phyloP scores from a whole-genome alignment of 2,797 vertebrate genomes.

The Monodelphis domestica region DNA sequence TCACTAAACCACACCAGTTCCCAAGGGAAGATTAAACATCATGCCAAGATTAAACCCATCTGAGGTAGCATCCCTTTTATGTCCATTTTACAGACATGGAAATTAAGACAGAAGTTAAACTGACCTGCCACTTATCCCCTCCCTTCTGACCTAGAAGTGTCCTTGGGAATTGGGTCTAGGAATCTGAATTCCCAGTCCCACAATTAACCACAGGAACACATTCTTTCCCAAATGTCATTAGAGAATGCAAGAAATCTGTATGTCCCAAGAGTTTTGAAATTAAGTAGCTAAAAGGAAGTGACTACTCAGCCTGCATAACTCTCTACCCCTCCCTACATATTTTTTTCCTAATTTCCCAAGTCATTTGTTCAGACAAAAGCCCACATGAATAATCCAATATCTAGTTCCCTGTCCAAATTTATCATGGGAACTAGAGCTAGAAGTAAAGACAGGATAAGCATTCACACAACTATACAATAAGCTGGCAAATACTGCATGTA shows the following conservation, averaged over 20 bases:
- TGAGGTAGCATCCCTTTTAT: neutral
- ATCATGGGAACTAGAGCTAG: conserved; percentile 35
- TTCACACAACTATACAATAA: conserved; percentile 10
- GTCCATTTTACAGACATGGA: conserved; percentile 44
- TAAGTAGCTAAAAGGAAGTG: conserved; percentile 56
- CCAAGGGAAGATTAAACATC: conserved; percentile 21
- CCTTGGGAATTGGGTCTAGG: conserved; percentile 22
- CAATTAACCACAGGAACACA: conserved; percentile 20
- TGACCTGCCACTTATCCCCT: conserved; percentile 30
- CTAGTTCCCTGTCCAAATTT: neutral
- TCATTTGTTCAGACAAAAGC: conserved; percentile 60
- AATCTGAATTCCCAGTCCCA: conserved; percentile 41
- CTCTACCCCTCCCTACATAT: neutral
- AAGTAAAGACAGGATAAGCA: conserved; percentile 30
- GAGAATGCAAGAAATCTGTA: conserved; percentile 39
- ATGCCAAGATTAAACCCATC: neutral
- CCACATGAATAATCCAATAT: conserved; percentile 55
- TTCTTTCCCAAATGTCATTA: conserved; percentile 41
- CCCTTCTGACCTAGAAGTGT: neutral
- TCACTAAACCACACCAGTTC: conserved; percentile 75
- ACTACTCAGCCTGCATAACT: conserved; percentile 22
- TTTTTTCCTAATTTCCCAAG: conserved; percentile 46
- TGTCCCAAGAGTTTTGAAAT: conserved; percentile 23
- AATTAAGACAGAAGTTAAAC: neutral
- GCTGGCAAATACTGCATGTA: conserved; percentile 33